Base-by-base conservation (phyloP, 1,140 invertebrate genomes). In the Ctenoplectra terminalis region DNA sequence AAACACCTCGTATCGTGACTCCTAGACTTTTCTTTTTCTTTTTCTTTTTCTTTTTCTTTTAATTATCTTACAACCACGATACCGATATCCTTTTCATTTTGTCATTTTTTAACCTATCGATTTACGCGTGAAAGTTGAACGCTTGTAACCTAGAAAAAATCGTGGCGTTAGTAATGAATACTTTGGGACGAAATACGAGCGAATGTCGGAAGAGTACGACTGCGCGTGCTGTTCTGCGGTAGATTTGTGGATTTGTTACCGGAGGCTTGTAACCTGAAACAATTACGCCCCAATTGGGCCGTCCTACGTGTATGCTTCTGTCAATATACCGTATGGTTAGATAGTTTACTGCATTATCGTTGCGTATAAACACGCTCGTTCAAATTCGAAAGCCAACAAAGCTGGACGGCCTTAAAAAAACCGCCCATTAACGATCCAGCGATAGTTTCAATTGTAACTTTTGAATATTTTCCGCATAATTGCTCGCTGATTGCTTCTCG, bases 171-270 rank as follows among this genome's bases (percentile, higher is more conserved):
- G 31, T 61, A 78, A 78, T 15, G 23, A 54, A 46, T 56, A 43
- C 20, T 9, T 3, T 67, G 46, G 15, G 37, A 8, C 9, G 61
- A 54, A 67, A 76, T 11, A 43, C 76, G 56, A 61, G 67, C 43
- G 40, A 31, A 61, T 48, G 20, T 26, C 76, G 76, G 67, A 79
- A 79, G 34, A 61, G 56, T 26, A 11, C 23, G 20, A 13, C 17
- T 43, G 52, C 26, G 50, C 29, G 26, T 46, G 37, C 15, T 43
- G 40, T 50, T 79, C 43, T 61, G 76, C n/a, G 76, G 67, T 78
- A 48, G 40, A 78, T 71, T 71, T 78, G 76, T 37, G 76, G 67
- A 79, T 79, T 79, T 37, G 67, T 61, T 72, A 43, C 29, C 67
- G 67, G 54, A 58, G 34, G 46, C 43, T 48, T 61, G 76, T 72